phyloP scores from a whole-genome alignment of 2,888 invertebrate genomes.

The Eupithecia exiguata region DNA sequence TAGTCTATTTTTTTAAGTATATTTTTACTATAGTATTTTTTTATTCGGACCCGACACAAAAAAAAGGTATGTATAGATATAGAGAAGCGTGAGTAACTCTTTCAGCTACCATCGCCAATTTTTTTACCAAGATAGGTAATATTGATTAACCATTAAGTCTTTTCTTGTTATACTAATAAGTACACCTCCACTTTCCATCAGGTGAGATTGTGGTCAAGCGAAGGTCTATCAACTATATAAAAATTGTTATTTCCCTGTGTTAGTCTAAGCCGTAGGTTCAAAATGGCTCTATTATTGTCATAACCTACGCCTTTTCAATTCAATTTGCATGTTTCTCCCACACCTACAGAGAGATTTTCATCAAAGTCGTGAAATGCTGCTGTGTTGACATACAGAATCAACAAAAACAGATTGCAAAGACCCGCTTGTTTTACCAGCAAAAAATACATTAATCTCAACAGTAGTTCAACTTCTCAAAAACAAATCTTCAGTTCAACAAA shows the following conservation, averaged over 20 bases:
- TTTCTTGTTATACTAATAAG: no score
- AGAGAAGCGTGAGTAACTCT: no score
- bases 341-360: slow-evolving; percentile 33
- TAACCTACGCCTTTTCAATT: slow-evolving; percentile 15
- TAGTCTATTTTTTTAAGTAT: no score
- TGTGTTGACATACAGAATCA: slow-evolving; percentile 31
- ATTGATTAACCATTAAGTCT: no score
- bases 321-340: slow-evolving; percentile 28
- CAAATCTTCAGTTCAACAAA: background rate
- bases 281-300: slow-evolving; percentile 25
- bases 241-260: background rate
- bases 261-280: background rate
- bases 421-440: slow-evolving; percentile 7
- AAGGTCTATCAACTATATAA: no score
- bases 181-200: no score
- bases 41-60: no score
- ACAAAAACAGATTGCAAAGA: slow-evolving; percentile 25
- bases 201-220: no score
- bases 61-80: no score
- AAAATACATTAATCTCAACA: background rate
- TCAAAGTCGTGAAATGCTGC: slow-evolving; percentile 37
- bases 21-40: no score
- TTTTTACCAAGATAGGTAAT: no score
- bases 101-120: no score
- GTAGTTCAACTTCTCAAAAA: background rate